Percentiles rank a stretch among this genome's conserved stretches.
Conservation (phyloP, 2,797 vertebrate genomes). For the Lepus oiostolus region DNA sequence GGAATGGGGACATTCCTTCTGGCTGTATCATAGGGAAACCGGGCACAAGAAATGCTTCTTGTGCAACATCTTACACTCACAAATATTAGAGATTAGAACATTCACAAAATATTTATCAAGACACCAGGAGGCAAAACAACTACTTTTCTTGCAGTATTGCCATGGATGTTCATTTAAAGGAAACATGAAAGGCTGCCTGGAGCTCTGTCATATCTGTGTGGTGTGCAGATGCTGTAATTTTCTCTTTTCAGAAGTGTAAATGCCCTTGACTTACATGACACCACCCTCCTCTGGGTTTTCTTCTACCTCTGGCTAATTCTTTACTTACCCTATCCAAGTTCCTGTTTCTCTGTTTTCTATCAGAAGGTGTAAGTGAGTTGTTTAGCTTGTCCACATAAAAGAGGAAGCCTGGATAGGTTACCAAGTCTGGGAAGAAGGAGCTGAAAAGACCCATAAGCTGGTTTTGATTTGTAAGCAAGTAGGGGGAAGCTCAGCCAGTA, state of each 20-base stretch:
- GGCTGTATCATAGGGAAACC: fast-evolving
- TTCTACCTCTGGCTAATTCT: neutral
- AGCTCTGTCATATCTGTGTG: neutral
- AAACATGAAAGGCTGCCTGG: neutral
- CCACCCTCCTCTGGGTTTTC: neutral
- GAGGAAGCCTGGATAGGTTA: neutral
- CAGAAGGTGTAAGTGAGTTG: neutral
- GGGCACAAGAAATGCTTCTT: neutral
- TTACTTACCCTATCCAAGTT: neutral
- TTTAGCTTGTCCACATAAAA: neutral
- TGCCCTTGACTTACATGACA: neutral
- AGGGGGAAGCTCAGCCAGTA: neutral
- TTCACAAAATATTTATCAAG: neutral
- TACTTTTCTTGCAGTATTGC: neutral
- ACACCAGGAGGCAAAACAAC: neutral
- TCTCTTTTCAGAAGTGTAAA: neutral
- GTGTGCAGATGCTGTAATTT: neutral
- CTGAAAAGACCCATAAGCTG: neutral
- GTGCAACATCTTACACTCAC: neutral
- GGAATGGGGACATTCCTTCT: neutral
- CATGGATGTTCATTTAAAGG: neutral
- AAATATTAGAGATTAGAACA: neutral
- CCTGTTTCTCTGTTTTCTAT: neutral
- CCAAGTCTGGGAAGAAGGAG: neutral
- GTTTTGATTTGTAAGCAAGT: neutral